Base-by-base conservation (phyloP, 2,888 invertebrate species). In the Tinea semifulvella region DNA sequence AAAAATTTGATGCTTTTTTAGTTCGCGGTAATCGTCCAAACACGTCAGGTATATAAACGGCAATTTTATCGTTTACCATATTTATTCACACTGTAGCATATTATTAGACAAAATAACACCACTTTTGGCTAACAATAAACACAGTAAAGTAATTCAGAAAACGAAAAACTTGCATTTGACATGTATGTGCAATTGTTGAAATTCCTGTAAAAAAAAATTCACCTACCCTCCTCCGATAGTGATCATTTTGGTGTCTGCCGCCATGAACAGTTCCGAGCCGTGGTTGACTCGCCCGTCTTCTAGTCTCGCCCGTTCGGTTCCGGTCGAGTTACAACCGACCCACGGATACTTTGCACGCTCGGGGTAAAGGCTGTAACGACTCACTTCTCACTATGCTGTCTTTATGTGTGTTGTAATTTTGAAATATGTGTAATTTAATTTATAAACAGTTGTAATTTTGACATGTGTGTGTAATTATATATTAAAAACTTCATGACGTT, bases 191-290 rank as follows among this genome's bases (percentile, higher is more conserved):
- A 11, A 28, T 10, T 16, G 16, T 14, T 22, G n/a, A n/a, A n/a
- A 17, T 18, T 35, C 13, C 26, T 31, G n/a, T 31, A 31, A n/a
- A 14, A 22, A 22, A 14, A n/a, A 31, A 31, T 31, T 11, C 6
- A 70, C 68, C 86, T 83, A 97, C 96, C 98, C 97, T 77, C 97
- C 97, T 51, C 97, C 97, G 61, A 98, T 91, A 55, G 94, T 94
- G 60, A 98, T 92, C 92, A 96, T 95, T 72, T 91, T 91, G 45
- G 91, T 85, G 81, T 96, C 96, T 16, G 96, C 97, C 25, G 96
- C 96, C 94, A 96, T 95, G 77, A 97, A 98, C 26, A 97, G 85
- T 62, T 96, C 95, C 5, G 93, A 91, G 49, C 92, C 91, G 77
- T 94, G 94, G 43, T 88, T 86, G 39, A 90, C 84, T 54, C 84